Base-by-base conservation (phyloP, 2,797 vertebrate species). In the Characodon lateralis region DNA sequence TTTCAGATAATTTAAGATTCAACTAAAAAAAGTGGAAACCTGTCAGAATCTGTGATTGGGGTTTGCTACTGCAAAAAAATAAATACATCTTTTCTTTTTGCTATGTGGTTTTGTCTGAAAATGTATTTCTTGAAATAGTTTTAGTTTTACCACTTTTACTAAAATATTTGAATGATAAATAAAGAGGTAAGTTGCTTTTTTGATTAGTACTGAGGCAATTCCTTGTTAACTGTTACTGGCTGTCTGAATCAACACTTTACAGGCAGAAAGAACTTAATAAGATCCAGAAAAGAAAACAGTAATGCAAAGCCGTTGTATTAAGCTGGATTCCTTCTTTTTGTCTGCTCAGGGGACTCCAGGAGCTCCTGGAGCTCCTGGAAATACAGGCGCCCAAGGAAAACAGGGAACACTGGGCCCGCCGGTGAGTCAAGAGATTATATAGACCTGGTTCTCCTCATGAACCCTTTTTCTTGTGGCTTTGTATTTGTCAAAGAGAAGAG, bases 321-420 rank as follows among this genome's bases (percentile, higher is more conserved):
- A 9, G 5, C 31, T 31, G 59, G 8, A 35, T 63, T 39, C 1
- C 6, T 78, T 78, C 5, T 69, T 41, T 69, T 9, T 50, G 3
- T 82, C 53, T 86, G 50, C 24, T 9, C 65, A 99, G 98, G 98
- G 97, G 74, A 95, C 95, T 76, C 98, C 96, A 53, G 96, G 96
- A 88, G 89, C 87, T 24, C 94, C 95, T 0, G 96, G 98, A 76
- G 89, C 95, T 48, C 97, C 96, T 0, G 98, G 98, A 56, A 87
- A 91, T 77, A 93, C 93, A 0, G 98, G 98, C 59, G 94, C 94
- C 76, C 73, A 93, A 68, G 98, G 98, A 28, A 94, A 97, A 43
- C 96, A 95, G 77, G 98, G 98, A 43, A 94, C 97, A 5, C 95
- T 95, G 72, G 98, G 98, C 71, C 95, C 96, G 6, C 97, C 97